phyloP scores from a whole-genome alignment of 2,797 vertebrate species.

The Pipistrellus kuhlii region DNA sequence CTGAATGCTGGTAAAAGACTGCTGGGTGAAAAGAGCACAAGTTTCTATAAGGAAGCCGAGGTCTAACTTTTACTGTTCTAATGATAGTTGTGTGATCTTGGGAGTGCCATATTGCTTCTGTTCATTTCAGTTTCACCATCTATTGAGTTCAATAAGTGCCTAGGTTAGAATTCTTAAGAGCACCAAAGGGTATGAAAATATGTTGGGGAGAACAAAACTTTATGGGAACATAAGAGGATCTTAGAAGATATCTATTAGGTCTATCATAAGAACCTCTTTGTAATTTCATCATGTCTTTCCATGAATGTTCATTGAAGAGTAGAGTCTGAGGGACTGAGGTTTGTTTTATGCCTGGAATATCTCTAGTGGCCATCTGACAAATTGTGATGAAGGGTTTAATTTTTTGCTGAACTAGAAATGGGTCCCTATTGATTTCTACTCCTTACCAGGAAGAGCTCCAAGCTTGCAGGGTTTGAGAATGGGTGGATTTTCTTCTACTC shows the following conservation, averaged over 20 bases:
- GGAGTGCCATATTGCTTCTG: not conserved
- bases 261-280: not conserved
- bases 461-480: not conserved
- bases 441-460: conserved; percentile 2
- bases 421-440: not conserved
- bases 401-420: conserved; percentile 55
- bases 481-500: not conserved
- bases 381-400: not conserved
- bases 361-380: conserved; percentile 30
- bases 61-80: not conserved
- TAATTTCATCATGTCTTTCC: conserved; percentile 39
- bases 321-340: not conserved
- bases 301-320: conserved; percentile 22
- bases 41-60: not conserved
- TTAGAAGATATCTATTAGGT: not conserved
- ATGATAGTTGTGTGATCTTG: not conserved
- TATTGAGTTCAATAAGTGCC: not conserved
- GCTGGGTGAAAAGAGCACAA: not conserved
- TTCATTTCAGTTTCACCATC: conserved; percentile 14
- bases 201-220: conserved; percentile 41
- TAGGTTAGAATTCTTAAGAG: conserved; percentile 34
- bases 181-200: not conserved
- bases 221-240: not conserved
- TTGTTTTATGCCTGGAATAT: conserved; percentile 19
- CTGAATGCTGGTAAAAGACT: conserved; percentile 2